These are phyloP conservation scores for Monoplex corrugatus DNA, from an alignment of 2,888 invertebrate species.

Conservation along the genomic window DNA sequence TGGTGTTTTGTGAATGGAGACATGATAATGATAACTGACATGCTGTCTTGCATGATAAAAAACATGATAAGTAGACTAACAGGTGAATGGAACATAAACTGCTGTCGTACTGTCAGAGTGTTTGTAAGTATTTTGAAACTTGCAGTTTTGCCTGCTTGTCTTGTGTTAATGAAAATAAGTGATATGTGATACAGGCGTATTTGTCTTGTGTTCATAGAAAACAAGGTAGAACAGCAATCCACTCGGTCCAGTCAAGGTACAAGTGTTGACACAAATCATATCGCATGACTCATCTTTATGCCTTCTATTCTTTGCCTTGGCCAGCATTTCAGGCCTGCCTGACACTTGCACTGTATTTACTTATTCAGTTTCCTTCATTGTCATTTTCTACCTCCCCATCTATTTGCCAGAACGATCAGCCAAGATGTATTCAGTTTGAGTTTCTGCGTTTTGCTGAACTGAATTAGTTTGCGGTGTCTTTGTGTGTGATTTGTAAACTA, in stretches of 20 bases:
- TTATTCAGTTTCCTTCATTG: neutral
- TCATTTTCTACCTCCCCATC: neutral
- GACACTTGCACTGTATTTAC: slow-evolving; percentile 9
- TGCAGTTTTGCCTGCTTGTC: no score
- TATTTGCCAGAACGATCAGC: neutral
- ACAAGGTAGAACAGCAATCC: slow-evolving; percentile 24
- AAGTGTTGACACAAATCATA: neutral
- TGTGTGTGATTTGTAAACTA: no score
- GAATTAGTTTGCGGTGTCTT: neutral
- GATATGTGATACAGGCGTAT: no score
- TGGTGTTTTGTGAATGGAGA: no score
- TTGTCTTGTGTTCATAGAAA: slow-evolving; percentile 15
- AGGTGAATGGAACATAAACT: no score
- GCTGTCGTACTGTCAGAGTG: no score
- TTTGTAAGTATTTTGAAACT: no score
- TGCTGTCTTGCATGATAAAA: no score
- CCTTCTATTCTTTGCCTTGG: neutral
- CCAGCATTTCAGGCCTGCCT: slow-evolving; percentile 17
- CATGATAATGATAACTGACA: no score
- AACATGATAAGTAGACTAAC: no score
- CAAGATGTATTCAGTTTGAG: neutral
- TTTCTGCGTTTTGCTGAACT: neutral
- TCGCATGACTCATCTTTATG: neutral
- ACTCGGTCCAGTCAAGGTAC: slow-evolving; percentile 48
- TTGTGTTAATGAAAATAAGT: no score